Percentiles rank a stretch among this genome's conserved stretches.
These are phyloP conservation scores for Malurus melanocephalus DNA, from an alignment of 2,113 vertebrate genomes.

Conservation along the genomic window DNA sequence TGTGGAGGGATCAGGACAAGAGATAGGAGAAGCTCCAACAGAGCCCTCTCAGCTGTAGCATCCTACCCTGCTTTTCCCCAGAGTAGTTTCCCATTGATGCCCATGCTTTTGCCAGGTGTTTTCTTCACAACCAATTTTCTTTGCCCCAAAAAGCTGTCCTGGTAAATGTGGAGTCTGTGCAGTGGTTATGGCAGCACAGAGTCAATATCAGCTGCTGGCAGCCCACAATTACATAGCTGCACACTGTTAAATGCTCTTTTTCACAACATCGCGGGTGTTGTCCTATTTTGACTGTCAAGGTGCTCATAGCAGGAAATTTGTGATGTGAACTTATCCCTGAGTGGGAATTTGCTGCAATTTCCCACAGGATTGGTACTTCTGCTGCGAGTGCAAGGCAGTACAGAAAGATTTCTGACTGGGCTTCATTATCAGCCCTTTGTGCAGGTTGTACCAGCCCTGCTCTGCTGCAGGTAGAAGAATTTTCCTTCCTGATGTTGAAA, in stretches of 20 bases:
- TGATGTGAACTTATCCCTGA: background rate
- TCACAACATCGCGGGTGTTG: background rate
- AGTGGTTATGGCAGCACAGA: background rate
- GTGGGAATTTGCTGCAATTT: background rate
- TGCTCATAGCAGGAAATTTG: background rate
- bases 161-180: background rate
- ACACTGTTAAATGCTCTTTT: background rate
- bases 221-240: background rate
- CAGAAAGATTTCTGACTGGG: background rate
- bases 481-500: background rate
- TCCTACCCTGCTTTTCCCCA: background rate
- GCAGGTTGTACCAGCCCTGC: background rate
- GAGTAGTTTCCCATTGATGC: background rate
- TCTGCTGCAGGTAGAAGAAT: background rate
- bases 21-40: background rate
- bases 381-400: background rate
- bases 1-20: background rate
- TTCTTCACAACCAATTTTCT: background rate
- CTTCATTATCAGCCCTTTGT: background rate
- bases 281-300: background rate
- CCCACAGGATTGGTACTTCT: background rate
- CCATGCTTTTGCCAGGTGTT: background rate
- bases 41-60: accelerated
- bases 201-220: background rate
- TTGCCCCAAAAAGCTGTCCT: background rate